Evolutionary conservation across 2,797 vertebrate species (phyloP), one percentile per base, ranked within the genome.

Genomic region (Pangasius mekongensis): DNA sequence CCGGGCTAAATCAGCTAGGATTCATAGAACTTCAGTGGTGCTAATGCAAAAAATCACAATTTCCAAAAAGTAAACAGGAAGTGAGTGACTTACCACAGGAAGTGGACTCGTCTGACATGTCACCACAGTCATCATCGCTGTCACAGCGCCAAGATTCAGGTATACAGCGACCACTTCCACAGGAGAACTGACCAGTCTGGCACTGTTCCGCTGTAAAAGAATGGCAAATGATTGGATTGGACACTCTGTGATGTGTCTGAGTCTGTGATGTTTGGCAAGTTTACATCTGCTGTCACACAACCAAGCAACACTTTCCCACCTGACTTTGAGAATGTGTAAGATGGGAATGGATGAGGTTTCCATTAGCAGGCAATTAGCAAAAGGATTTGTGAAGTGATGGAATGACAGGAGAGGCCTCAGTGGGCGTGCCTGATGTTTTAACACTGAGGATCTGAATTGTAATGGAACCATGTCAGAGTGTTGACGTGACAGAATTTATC

Each of bases 41-140:
- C 20, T 84, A 85, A 58, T 16, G 83, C 33, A 54, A 85, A 54
- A 54, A 78, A 14, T 58, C 13, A 6, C 56, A 47, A 58, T 74
- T 54, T 58, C 11, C 24, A 4, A n/a, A 47, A 60, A 67, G 1
- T 64, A 73, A 54, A 62, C n/a, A 78, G 87, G 89, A 54, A 81
- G 74, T 82, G 43, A 43, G 66, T 83, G 88, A 96, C 96, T 96
- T 94, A 99, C 99, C 96, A 92, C 99, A 99, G 49, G 97, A 97
- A 5, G 93, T 74, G 84, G 94, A 95, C 94, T 99, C 98, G 88
- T 99, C 99, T 0, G 97, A 98, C 92, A 93, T 94, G 91, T 99
- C 99, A 9, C 98, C 98, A 16, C 98, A 99, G 94, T 99, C 99
- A 49, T 99, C 96, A 89, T 98, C 98, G 36, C 95, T 95, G 95